Conservation (phyloP, 2,797 vertebrate species). For the Chelon labrosus region DNA sequence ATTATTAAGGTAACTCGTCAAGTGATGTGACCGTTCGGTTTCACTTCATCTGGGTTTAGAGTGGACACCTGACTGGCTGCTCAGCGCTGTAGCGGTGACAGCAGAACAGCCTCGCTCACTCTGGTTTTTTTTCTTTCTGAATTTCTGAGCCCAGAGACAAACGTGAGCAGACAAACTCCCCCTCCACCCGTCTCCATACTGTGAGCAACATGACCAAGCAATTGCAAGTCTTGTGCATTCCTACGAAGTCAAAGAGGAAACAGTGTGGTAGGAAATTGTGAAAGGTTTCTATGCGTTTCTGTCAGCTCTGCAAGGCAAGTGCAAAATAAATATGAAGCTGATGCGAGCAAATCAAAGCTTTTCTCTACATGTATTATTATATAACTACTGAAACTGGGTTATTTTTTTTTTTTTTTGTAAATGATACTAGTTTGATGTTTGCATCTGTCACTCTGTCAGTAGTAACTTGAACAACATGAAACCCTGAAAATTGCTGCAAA, state of each 20-base stretch:
- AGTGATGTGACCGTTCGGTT: slow-evolving; percentile 73
- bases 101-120: neutral
- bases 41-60: slow-evolving; percentile 36
- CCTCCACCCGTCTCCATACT: neutral
- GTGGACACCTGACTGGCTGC: slow-evolving; percentile 32
- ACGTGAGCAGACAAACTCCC: neutral
- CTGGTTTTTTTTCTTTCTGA: neutral
- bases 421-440: neutral
- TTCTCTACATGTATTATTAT: neutral
- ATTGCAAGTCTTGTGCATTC: neutral
- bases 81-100: slow-evolving; percentile 13
- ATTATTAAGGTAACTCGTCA: slow-evolving; percentile 74
- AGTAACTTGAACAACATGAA: neutral
- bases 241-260: neutral
- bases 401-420: neutral
- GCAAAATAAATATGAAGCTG: neutral
- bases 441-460: neutral
- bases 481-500: neutral
- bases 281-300: neutral
- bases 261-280: too few relatives aligned
- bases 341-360: neutral
- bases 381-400: neutral
- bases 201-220: slow-evolving; percentile 2
- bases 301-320: neutral
- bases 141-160: neutral